Evolutionary conservation across 1,140 invertebrate genomes (phyloP).

Genomic region (Leptestheria dahalacensis): DNA sequence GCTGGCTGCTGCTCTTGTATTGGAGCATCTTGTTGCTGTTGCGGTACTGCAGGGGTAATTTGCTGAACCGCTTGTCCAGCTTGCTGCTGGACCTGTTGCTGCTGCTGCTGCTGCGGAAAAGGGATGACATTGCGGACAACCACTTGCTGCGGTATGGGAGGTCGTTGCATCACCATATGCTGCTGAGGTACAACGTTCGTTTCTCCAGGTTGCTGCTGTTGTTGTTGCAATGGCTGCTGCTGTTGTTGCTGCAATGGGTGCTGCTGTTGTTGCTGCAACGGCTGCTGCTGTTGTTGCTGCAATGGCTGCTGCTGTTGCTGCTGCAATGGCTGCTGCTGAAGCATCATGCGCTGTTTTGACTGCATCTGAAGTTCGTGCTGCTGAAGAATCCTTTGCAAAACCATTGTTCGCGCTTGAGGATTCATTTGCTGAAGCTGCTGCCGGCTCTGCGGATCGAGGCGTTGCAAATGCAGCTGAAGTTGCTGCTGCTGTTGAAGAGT

Average conservation of each 20-base stretch:
- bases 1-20: conserved; percentile 15
- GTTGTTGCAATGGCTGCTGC: conserved; percentile 17
- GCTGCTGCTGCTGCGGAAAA: not conserved
- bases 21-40: conserved; percentile 15
- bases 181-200: conserved; percentile 7
- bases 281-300: conserved; percentile 18
- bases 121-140: not conserved
- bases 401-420: conserved; percentile 15
- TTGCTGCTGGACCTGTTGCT: not conserved
- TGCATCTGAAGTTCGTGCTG: conserved; percentile 6
- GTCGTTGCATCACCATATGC: conserved; percentile 8
- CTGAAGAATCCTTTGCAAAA: conserved; percentile 9
- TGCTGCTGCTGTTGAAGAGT: conserved; percentile 14
- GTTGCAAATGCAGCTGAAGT: conserved; percentile 15
- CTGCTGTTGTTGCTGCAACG: conserved; percentile 20
- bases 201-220: conserved; percentile 17
- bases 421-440: conserved; percentile 21
- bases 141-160: not conserved
- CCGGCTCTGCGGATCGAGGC: conserved; percentile 19
- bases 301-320: conserved; percentile 19
- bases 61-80: conserved; percentile 14
- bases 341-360: conserved; percentile 16
- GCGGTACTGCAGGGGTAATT: conserved; percentile 13
- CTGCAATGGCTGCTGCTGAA: conserved; percentile 20
- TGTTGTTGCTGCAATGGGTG: conserved; percentile 22